A percentile compares a stretch with the other conserved stretches of the same genome.
These are phyloP conservation scores for Drosophila flavopinicola DNA, from an alignment of 2,888 invertebrate genomes.

Conservation along the genomic window DNA sequence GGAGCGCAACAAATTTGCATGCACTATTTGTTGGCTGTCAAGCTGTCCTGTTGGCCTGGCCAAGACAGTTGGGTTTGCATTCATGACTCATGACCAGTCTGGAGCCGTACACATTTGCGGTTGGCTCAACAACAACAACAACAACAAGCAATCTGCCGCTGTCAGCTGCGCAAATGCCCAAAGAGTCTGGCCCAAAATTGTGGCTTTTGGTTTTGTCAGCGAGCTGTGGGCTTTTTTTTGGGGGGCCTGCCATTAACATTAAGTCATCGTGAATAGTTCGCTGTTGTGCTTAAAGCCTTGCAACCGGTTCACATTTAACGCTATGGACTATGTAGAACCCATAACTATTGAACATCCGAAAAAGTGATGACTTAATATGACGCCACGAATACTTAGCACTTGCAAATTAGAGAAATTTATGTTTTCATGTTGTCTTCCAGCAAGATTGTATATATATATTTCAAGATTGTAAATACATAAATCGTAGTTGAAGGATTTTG, in stretches of 20 bases:
- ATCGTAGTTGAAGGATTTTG: no score
- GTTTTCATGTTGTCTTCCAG: no score
- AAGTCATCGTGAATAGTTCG: constrained; percentile 46
- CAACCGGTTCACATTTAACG: constrained; percentile 56
- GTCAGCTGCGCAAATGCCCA: constrained; percentile 42
- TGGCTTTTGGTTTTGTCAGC: constrained; percentile 24
- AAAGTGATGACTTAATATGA: constrained; percentile 3
- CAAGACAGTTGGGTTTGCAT: constrained; percentile 31
- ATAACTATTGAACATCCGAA: constrained; percentile 32
- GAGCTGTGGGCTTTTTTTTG: constrained; percentile 1
- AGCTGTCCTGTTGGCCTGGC: constrained; percentile 9
- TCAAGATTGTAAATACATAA: no score
- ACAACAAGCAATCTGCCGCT: constrained; percentile 20
- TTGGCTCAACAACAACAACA: constrained; percentile 19
- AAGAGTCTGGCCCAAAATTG: constrained; percentile 34
- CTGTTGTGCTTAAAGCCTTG: constrained; percentile 21
- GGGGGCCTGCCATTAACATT: constrained; percentile 34
- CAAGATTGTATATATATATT: no score
- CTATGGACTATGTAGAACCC: constrained; percentile 31
- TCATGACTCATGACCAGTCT: constrained; percentile 48
- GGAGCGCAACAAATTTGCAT: constrained; percentile 54
- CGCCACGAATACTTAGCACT: constrained; percentile 15
- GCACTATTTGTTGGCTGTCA: constrained; percentile 59
- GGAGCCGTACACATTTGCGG: constrained; percentile 29
- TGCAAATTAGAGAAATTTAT: constrained; percentile 20